phyloP scores from a whole-genome alignment of 2,113 vertebrate genomes.

The Hypocryptadius cinnamomeus region DNA sequence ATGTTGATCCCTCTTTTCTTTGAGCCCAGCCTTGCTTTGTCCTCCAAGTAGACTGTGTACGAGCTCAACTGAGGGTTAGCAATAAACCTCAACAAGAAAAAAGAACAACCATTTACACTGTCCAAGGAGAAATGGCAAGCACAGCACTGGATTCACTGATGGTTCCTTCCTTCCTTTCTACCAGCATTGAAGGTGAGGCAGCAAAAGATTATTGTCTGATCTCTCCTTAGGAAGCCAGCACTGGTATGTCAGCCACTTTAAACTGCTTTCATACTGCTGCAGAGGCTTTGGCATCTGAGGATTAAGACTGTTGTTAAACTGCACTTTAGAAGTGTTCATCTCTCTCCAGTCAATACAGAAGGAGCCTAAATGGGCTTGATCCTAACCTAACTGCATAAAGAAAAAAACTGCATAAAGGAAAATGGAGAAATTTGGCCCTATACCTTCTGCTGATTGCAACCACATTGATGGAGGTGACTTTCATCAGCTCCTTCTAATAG shows the following conservation, averaged over 20 bases:
- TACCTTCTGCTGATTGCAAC: neutral
- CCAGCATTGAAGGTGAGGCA: neutral
- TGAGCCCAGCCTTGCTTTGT: neutral
- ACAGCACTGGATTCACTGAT: neutral
- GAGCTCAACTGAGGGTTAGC: neutral
- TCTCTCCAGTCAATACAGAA: neutral
- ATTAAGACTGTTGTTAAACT: neutral
- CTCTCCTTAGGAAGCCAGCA: neutral
- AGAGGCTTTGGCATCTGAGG: neutral
- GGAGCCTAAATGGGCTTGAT: neutral
- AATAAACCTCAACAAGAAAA: neutral
- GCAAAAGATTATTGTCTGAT: neutral
- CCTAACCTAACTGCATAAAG: neutral
- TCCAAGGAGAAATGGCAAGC: neutral
- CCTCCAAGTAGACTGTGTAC: neutral
- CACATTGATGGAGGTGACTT: neutral
- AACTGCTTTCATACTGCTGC: neutral
- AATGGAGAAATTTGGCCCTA: neutral
- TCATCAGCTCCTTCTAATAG: neutral
- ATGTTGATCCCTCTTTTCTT: neutral
- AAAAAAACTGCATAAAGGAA: neutral
- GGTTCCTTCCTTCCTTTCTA: neutral
- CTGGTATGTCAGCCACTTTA: neutral
- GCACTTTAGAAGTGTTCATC: neutral
- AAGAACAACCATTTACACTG: neutral